Conservation (phyloP, 1,140 invertebrate genomes). For the Drosophila jambulina region DNA sequence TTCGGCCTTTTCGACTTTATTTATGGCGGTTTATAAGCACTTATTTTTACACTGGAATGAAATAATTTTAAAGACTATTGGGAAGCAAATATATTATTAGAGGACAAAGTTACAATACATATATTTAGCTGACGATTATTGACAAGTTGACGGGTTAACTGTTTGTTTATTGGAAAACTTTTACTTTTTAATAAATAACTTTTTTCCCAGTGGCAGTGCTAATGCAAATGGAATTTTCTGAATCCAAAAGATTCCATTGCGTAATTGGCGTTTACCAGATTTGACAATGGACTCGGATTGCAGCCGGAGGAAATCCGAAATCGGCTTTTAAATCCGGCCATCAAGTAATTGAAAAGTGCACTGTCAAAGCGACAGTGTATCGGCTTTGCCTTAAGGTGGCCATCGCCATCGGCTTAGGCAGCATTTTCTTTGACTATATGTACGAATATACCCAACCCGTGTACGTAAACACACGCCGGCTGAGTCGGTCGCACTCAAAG, state of each 20-base stretch:
- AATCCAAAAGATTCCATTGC: conserved; percentile 46
- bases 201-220: not conserved
- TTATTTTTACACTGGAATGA: conserved; percentile 34
- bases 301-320: conserved; percentile 10
- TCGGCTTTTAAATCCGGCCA: conserved; percentile 30
- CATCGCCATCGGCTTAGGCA: conserved; percentile 22
- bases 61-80: not conserved
- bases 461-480: conserved; percentile 22
- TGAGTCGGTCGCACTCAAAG: conserved; percentile 59
- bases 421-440: conserved; percentile 14
- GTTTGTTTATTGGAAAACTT: not conserved
- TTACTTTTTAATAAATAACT: not conserved
- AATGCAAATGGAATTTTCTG: conserved; percentile 55
- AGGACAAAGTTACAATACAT: no score
- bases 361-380: conserved; percentile 18
- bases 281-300: conserved; percentile 49
- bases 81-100: not conserved
- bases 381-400: conserved; percentile 38
- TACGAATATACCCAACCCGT: not conserved
- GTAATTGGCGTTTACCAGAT: conserved; percentile 6
- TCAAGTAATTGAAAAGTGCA: conserved; percentile 75
- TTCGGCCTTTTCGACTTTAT: conserved; percentile 57
- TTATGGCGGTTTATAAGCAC: conserved; percentile 57
- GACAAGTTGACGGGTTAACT: not conserved
- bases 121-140: not conserved